These are phyloP conservation scores for Apis florea DNA, from an alignment of 1,140 invertebrate species.

Conservation along the genomic window DNA sequence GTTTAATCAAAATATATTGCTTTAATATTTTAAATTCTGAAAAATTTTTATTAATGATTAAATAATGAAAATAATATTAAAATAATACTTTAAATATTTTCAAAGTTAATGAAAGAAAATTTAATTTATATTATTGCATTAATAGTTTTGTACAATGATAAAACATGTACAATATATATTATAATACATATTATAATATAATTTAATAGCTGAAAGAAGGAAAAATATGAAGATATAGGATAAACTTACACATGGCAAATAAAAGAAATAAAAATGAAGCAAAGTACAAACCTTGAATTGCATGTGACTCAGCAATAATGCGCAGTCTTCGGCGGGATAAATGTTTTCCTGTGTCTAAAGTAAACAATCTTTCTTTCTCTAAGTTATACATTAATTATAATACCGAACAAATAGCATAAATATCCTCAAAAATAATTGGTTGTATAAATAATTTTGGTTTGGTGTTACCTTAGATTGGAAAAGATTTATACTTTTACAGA, in stretches of 20 bases:
- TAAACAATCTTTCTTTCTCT: constrained; percentile 61
- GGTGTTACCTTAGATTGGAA: constrained; percentile 25
- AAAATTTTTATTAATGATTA: background rate
- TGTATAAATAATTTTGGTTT: constrained; percentile 33
- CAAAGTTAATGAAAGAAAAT: background rate
- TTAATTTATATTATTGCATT: background rate
- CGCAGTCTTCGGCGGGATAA: constrained; percentile 92
- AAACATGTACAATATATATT: background rate
- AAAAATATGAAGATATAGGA: background rate
- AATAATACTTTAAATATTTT: background rate
- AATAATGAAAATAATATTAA: background rate
- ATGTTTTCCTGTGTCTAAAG: constrained; percentile 85
- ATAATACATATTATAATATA: too few relatives aligned
- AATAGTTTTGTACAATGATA: background rate
- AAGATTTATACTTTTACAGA: constrained; percentile 17
- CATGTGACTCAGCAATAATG: constrained; percentile 96
- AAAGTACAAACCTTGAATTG: constrained; percentile 88
- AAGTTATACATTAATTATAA: constrained; percentile 50
- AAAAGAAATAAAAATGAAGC: constrained; percentile 53
- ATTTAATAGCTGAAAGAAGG: background rate
- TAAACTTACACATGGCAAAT: constrained; percentile 38
- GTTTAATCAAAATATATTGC: background rate
- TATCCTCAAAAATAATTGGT: constrained; percentile 34
- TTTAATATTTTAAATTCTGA: background rate
- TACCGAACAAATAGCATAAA: constrained; percentile 36